phyloP scores from a whole-genome alignment of 2,797 vertebrate species.

The Myotis daubentonii region DNA sequence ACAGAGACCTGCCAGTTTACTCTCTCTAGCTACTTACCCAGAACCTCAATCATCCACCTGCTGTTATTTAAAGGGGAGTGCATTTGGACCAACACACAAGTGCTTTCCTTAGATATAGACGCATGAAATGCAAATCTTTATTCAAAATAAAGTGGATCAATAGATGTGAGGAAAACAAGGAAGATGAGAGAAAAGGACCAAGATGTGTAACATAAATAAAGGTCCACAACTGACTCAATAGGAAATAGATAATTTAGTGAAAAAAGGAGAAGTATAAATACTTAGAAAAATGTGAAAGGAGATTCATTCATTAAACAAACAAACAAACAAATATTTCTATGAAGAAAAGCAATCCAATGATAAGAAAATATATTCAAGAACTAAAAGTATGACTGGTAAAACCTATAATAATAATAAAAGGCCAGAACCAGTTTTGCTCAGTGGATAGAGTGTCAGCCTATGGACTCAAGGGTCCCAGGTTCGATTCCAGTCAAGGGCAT shows the following conservation, averaged over 20 bases:
- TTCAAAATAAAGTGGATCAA: background rate
- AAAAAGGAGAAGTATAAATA: background rate
- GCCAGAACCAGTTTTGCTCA: no score
- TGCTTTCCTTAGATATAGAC: background rate
- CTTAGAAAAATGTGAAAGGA: background rate
- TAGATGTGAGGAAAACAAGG: background rate
- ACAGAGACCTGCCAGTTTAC: background rate
- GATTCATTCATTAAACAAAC: background rate
- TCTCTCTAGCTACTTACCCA: background rate
- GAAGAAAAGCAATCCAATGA: background rate
- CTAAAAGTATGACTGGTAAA: no score
- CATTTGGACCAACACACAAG: background rate
- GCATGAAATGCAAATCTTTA: background rate
- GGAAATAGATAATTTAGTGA: background rate
- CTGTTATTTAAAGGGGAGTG: background rate
- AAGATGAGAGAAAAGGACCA: background rate
- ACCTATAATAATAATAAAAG: no score
- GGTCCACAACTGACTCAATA: background rate
- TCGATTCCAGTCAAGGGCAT: no score
- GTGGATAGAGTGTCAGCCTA: no score
- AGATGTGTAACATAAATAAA: background rate
- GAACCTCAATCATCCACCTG: background rate
- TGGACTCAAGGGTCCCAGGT: no score
- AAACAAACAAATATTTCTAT: background rate
- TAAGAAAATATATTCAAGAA: background rate